A percentile compares a stretch with the other conserved stretches of the same genome.
These are phyloP conservation scores for Cheumatopsyche charites DNA, from an alignment of 1,140 invertebrate species.

Conservation along the genomic window DNA sequence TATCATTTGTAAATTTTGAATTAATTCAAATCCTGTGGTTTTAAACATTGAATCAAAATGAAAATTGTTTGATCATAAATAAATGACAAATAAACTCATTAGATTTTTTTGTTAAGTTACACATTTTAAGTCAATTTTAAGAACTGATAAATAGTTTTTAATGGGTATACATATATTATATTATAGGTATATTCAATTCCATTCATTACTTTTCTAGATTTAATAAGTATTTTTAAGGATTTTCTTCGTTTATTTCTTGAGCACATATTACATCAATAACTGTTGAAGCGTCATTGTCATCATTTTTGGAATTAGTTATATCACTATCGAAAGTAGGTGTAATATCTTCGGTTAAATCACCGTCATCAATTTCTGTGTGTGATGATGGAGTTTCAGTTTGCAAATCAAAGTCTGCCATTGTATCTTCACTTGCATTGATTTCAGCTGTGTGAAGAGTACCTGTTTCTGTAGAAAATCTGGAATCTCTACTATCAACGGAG, in stretches of 20 bases:
- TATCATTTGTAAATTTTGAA: too few relatives aligned
- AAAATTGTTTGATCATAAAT: too few relatives aligned
- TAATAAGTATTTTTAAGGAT: neutral
- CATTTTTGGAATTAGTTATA: slow-evolving; percentile 36
- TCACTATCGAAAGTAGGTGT: slow-evolving; percentile 42
- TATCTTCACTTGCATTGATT: slow-evolving; percentile 44
- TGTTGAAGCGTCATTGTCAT: slow-evolving; percentile 45
- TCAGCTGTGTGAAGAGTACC: slow-evolving; percentile 45
- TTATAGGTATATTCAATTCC: slow-evolving; percentile 11
- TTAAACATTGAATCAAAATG: too few relatives aligned
- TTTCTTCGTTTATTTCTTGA: slow-evolving; percentile 13
- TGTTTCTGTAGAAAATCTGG: slow-evolving; percentile 43
- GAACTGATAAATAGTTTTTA: too few relatives aligned
- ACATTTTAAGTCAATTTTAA: too few relatives aligned
- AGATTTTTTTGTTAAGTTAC: too few relatives aligned
- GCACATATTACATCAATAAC: slow-evolving; percentile 40
- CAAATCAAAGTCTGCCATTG: slow-evolving; percentile 37
- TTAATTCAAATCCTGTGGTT: too few relatives aligned
- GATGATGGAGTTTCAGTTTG: slow-evolving; percentile 42
- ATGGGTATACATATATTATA: too few relatives aligned
- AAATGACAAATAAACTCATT: too few relatives aligned
- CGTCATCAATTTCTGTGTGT: slow-evolving; percentile 42
- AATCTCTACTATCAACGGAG: slow-evolving; percentile 42
- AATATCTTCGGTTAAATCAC: slow-evolving; percentile 41
- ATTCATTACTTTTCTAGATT: neutral